Evolutionary conservation across 2,113 vertebrate species (phyloP).

Genomic region (Platysteira castanea): DNA sequence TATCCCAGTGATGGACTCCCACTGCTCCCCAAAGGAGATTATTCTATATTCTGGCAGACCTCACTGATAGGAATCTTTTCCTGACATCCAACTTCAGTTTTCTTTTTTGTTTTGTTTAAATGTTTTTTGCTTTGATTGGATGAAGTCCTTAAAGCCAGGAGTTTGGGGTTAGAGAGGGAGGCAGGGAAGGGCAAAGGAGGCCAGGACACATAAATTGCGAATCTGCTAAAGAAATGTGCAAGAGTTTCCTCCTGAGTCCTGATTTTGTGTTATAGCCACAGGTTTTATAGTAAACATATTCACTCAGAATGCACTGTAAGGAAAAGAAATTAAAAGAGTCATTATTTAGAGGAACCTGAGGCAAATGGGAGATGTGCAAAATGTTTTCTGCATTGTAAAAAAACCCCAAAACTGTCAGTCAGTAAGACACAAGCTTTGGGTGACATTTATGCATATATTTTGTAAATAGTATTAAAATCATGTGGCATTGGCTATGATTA

Average conservation of each 20-base stretch:
- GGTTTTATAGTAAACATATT: conserved; percentile 1
- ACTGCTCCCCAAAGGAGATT: conserved; percentile 47
- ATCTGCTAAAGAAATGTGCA: not conserved
- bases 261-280: not conserved
- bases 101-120: conserved; percentile 40
- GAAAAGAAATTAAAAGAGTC: not conserved
- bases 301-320: not conserved
- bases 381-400: not conserved
- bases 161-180: not conserved
- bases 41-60: not conserved
- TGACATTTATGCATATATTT: not conserved
- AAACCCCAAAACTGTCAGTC: not conserved
- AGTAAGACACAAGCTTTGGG: not conserved
- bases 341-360: not conserved
- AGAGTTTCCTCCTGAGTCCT: not conserved
- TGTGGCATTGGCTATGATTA: not conserved
- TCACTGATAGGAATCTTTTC: conserved; percentile 25
- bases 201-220: not conserved
- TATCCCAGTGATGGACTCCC: conserved; percentile 38
- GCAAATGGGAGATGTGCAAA: not conserved
- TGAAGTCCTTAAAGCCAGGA: conserved; percentile 7
- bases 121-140: conserved; percentile 17
- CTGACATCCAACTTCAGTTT: conserved; percentile 20
- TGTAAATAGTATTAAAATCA: not conserved
- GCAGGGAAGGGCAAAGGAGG: not conserved